These are phyloP conservation scores for Oryzias javanicus DNA, from an alignment of 2,113 vertebrate genomes.

Conservation along the genomic window DNA sequence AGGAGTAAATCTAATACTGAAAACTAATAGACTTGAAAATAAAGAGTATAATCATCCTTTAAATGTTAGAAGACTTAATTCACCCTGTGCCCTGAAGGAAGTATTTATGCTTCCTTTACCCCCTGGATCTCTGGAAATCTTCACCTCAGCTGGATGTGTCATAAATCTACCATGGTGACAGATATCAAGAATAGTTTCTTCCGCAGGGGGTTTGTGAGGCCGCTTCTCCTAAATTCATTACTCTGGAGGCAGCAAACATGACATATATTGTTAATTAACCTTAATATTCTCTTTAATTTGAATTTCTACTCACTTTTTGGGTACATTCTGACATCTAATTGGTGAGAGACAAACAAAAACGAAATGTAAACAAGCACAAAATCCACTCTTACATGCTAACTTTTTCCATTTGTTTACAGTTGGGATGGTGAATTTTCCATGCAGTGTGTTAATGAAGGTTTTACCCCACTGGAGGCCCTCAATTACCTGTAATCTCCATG, in stretches of 20 bases:
- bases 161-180: constrained; percentile 76
- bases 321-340: no score
- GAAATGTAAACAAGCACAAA: background rate
- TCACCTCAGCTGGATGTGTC: constrained; percentile 70
- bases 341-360: background rate
- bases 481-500: constrained; percentile 41
- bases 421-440: constrained; percentile 68
- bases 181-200: constrained; percentile 68
- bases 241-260: background rate
- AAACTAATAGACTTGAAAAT: constrained; percentile 14
- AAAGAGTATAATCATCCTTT: background rate
- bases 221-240: constrained; percentile 19
- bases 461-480: constrained; percentile 56
- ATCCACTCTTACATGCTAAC: background rate
- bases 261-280: no score
- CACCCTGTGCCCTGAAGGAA: constrained; percentile 36
- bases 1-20: constrained; percentile 43
- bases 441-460: constrained; percentile 76
- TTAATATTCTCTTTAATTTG: no score
- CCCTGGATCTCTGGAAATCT: constrained; percentile 58
- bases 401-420: constrained; percentile 56
- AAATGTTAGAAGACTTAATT: background rate
- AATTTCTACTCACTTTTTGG: no score
- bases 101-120: constrained; percentile 41
- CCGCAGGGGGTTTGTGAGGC: background rate